Percentiles rank a stretch among this genome's conserved stretches.
phyloP scores from a whole-genome alignment of 2,888 invertebrate genomes.

The Megastigmus dorsalis region DNA sequence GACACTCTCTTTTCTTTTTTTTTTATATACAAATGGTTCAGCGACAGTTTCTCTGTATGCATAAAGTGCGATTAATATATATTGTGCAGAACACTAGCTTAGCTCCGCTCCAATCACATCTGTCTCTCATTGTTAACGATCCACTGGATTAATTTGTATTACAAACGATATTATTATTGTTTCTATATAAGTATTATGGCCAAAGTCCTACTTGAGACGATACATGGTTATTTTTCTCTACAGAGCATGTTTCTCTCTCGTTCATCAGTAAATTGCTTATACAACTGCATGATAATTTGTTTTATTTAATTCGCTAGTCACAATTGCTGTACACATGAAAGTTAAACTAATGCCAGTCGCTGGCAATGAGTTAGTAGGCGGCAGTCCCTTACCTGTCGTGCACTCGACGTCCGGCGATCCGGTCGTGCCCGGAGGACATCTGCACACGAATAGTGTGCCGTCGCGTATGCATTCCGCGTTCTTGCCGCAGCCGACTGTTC shows the following conservation, averaged over 20 bases:
- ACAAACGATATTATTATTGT: slow-evolving; percentile 65
- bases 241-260: slow-evolving; percentile 64
- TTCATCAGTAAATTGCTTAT: slow-evolving; percentile 45
- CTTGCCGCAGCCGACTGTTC: slow-evolving; percentile 88
- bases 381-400: slow-evolving; percentile 77
- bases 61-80: slow-evolving; percentile 42
- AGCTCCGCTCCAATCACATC: slow-evolving; percentile 72
- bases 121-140: slow-evolving; percentile 73
- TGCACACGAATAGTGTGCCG: slow-evolving; percentile 88
- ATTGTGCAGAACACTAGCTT: slow-evolving; percentile 56
- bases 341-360: slow-evolving; percentile 43
- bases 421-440: slow-evolving; percentile 85
- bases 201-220: slow-evolving; percentile 65
- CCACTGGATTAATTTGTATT: slow-evolving; percentile 67
- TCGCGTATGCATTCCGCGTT: slow-evolving; percentile 92
- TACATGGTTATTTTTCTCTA: slow-evolving; percentile 71
- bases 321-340: slow-evolving; percentile 71
- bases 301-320: slow-evolving; percentile 66
- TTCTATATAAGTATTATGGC: slow-evolving; percentile 53
- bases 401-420: slow-evolving; percentile 85
- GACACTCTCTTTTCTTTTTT: slow-evolving; percentile 52
- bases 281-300: neutral
- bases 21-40: slow-evolving; percentile 45
- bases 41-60: slow-evolving; percentile 44
- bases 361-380: slow-evolving; percentile 59